A percentile compares a stretch with the other conserved stretches of the same genome.
Evolutionary conservation across 2,888 invertebrate genomes (phyloP).

Genomic region (Esperia sulphurella): DNA sequence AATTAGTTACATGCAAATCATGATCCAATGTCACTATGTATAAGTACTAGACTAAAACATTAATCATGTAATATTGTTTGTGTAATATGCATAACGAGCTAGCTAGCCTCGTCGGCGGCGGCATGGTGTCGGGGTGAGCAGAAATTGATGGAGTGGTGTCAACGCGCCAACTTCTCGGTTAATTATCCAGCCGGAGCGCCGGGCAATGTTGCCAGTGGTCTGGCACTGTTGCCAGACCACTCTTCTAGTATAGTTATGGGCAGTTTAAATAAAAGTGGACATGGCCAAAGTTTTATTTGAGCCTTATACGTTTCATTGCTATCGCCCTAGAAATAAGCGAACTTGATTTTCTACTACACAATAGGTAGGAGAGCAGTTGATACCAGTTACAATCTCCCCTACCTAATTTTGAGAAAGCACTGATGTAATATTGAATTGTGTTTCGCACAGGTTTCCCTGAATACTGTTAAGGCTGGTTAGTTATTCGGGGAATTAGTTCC

Average conservation of each 20-base stretch:
- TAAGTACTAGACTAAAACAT: conserved; percentile 49
- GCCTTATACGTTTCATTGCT: not conserved
- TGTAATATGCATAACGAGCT: conserved; percentile 56
- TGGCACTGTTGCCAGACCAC: conserved; percentile 11
- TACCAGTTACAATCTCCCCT: too few relatives aligned
- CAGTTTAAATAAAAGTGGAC: conserved; percentile 12
- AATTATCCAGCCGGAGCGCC: conserved; percentile 50
- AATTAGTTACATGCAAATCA: conserved; percentile 74
- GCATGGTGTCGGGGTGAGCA: conserved; percentile 38
- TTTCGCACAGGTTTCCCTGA: too few relatives aligned
- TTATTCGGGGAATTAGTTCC: too few relatives aligned
- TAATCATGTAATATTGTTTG: conserved; percentile 74
- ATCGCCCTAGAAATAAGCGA: not conserved
- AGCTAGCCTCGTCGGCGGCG: conserved; percentile 25
- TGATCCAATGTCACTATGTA: conserved; percentile 46
- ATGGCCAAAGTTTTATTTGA: not conserved
- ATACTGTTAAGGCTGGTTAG: too few relatives aligned
- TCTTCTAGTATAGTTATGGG: conserved; percentile 5
- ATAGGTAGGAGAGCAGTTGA: too few relatives aligned
- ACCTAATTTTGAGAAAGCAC: too few relatives aligned
- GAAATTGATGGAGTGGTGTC: conserved; percentile 70
- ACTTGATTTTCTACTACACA: not conserved
- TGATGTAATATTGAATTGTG: too few relatives aligned
- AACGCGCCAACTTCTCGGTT: conserved; percentile 60
- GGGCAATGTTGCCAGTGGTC: conserved; percentile 14